Evolutionary conservation across 1,140 invertebrate species (phyloP).

Genomic region (Harpegnathos saltator): DNA sequence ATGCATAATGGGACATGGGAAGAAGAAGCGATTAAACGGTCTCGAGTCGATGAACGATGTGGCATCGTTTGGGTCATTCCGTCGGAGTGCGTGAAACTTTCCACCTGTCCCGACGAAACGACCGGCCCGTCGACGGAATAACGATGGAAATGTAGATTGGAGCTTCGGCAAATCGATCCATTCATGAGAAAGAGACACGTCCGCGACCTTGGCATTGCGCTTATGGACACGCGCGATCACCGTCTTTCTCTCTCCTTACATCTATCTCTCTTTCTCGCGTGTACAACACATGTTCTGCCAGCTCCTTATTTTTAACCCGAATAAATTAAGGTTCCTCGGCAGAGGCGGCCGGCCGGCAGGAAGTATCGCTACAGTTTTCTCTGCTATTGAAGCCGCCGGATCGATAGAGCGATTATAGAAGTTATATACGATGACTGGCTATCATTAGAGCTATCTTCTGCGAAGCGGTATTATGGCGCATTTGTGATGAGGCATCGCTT

Average conservation of each 20-base stretch:
- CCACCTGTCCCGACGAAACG: constrained; percentile 16
- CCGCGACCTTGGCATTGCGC: constrained; percentile 68
- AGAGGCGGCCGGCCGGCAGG: constrained; percentile 6
- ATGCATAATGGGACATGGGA: too few relatives aligned
- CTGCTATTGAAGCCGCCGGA: not conserved
- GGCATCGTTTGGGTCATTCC: not conserved
- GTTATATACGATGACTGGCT: not conserved
- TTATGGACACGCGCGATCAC: constrained; percentile 66
- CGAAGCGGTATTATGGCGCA: too few relatives aligned
- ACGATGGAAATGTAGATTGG: constrained; percentile 14
- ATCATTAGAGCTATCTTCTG: too few relatives aligned
- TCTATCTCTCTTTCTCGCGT: not conserved
- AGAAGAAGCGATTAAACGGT: too few relatives aligned
- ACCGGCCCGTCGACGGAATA: not conserved
- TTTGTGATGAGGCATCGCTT: too few relatives aligned
- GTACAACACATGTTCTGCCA: not conserved
- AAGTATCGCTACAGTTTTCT: constrained; percentile 24
- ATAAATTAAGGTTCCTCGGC: constrained; percentile 70
- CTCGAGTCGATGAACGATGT: not conserved
- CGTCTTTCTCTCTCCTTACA: constrained; percentile 36
- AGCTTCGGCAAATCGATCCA: constrained; percentile 56
- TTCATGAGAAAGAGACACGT: constrained; percentile 21
- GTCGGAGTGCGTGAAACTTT: constrained; percentile 17
- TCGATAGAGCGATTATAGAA: constrained; percentile 6
- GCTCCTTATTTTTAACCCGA: constrained; percentile 74